Evolutionary conservation across 2,888 invertebrate genomes (phyloP).

Genomic region (Helobdella robusta): DNA sequence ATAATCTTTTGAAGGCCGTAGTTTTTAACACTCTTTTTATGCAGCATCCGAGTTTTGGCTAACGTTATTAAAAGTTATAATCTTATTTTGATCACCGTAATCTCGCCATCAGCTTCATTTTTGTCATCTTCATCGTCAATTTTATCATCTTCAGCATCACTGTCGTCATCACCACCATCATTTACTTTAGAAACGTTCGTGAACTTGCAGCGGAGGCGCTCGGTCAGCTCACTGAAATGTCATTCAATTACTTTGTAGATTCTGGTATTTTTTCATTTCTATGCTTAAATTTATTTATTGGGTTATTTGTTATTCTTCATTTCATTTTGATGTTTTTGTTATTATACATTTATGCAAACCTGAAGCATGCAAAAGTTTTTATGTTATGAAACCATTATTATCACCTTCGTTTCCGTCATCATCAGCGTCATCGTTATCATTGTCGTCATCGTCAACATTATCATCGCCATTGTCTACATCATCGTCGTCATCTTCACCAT

Average conservation of each 20-base stretch:
- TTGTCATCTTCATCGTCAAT: conserved; percentile 18
- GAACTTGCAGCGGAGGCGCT: conserved; percentile 8
- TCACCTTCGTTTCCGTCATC: too few species aligned
- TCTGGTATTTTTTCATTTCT: too few species aligned
- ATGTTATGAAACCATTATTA: too few species aligned
- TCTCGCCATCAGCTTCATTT: conserved; percentile 4
- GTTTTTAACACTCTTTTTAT: too few species aligned
- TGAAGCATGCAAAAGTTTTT: too few species aligned
- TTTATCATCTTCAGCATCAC: conserved; percentile 19
- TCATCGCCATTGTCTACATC: neutral
- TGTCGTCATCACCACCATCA: conserved; percentile 13
- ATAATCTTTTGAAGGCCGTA: too few species aligned
- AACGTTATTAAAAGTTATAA: neutral
- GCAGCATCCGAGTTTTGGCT: neutral
- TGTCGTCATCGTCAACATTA: neutral
- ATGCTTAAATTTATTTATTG: too few species aligned
- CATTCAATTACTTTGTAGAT: conserved; percentile 2
- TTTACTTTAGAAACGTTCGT: neutral
- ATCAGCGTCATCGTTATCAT: conserved; percentile 8
- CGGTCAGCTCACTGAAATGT: neutral
- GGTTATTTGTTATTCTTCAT: too few species aligned
- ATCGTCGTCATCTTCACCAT: neutral
- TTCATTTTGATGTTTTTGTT: too few species aligned
- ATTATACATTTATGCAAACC: too few species aligned
- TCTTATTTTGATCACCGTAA: neutral